These are phyloP conservation scores for Anoura caudifer DNA, from an alignment of 2,113 vertebrate genomes.

Conservation along the genomic window DNA sequence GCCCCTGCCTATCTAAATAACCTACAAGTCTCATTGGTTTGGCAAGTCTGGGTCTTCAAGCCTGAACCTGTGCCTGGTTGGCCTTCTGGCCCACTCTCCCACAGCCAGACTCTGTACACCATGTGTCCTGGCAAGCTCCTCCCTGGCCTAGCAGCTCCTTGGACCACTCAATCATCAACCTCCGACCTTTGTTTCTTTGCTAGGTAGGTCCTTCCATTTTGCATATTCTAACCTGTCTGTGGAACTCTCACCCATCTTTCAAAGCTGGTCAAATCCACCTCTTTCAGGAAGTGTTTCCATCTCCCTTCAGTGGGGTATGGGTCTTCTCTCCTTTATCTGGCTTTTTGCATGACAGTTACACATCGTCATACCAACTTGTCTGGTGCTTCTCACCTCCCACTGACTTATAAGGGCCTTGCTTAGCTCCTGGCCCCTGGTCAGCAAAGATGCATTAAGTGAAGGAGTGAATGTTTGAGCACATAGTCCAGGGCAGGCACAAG, in stretches of 20 bases:
- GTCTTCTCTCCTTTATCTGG: background rate
- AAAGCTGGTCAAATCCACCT: no score
- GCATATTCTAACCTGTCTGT: background rate
- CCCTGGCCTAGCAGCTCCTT: background rate
- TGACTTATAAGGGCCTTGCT: background rate
- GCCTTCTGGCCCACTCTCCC: background rate
- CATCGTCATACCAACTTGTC: background rate
- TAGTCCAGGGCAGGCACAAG: background rate
- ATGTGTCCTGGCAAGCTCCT: background rate
- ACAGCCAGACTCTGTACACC: fast-evolving
- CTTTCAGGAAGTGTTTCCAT: background rate
- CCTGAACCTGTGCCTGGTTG: background rate
- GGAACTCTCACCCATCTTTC: background rate
- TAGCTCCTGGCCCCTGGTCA: background rate
- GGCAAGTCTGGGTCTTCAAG: no score
- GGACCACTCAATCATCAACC: background rate
- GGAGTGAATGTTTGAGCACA: background rate
- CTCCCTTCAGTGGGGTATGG: background rate
- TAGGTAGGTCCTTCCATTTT: background rate
- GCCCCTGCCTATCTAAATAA: no score
- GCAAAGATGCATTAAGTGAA: background rate
- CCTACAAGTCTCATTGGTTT: fast-evolving
- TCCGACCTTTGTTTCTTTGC: background rate
- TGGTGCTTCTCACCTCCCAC: background rate
- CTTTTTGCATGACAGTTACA: background rate